Base-by-base conservation (phyloP, 2,113 vertebrate species). In the Aplodontia rufa region DNA sequence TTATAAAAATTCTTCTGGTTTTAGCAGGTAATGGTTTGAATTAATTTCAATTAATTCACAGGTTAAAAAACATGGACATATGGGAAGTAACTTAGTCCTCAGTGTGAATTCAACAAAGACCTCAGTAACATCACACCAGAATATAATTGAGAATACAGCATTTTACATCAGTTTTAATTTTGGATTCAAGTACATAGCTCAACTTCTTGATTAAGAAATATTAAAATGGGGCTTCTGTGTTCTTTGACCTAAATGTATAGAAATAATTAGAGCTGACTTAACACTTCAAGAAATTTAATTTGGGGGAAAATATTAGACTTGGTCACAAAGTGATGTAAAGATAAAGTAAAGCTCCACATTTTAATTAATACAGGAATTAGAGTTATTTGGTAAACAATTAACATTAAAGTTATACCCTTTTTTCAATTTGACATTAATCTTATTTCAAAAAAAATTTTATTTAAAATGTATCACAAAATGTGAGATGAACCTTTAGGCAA, bases 111-210 rank as follows among this genome's bases (percentile, higher is more conserved):
- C 75, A 91, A 83, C 45, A 88, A 89, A 97, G 26, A 4, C 37
- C 26, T 94, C n/a, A 87, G 13, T n/a, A 93, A 37, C 69, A 90
- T 81, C 5, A 47, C 28, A 89, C 5, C 6, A 91, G 32, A 76
- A 49, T 62, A 42, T 64, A 92, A 85, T 16, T 80, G 40, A 93
- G 45, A 66, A 95, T 66, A n/a, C 28, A 74, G 72, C 8, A 78
- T 55, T 40, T 78, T 94, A n/a, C 76, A n/a, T 89, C 85, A 64
- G 20, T 91, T 95, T 96, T 95, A 47, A 60, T 7, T 5, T 93
- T 32, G 17, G 17, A 97, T 75, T 96, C 64, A 86, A 60, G 6
- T n/a, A 79, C 11, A 47, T 74, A 86, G 51, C 28, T 94, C 69
- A 90, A 91, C 14, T 87, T 93, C 60, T 62, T 83, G 26, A 96